Base-by-base conservation (phyloP, 2,888 invertebrate species). In the Drosophila acutilabella region DNA sequence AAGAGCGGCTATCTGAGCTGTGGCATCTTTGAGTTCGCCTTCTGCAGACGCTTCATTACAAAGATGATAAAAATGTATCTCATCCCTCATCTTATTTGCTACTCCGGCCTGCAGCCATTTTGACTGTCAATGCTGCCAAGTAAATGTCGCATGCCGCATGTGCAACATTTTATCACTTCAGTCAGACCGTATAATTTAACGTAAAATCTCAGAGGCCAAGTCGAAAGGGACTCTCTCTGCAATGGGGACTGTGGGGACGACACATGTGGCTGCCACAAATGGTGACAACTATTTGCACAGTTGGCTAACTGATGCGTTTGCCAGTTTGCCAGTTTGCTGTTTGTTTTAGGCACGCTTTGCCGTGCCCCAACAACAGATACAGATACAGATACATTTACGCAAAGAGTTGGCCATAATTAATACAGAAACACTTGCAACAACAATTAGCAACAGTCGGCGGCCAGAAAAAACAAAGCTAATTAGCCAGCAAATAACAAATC, bases 121-220 rank as follows among this genome's bases (percentile, higher is more conserved):
- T 74, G 74, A 73, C 57, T 74, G 74, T 76, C 71, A 66, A 66
- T 76, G 64, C 56, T 64, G 62, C 60, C 74, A 78, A 71, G 71
- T 66, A 76, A 81, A 71, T 86, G 81, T 79, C 79, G 77, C 71
- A 71, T 74, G 82, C 78, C 79, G 61, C 76, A 68, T 78, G 74
- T 70, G 76, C 75, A 75, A 86, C 88, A 90, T 89, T 91, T 90
- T 89, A 89, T 90, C 91, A 90, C 90, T 88, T 89, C 83, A 88
- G 78, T 87, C 91, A 91, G 91, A 92, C 91, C 91, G 90, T 90
- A 88, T 92, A 91, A 91, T 91, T 92, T 90, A 88, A 91, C 91
- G 91, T 90, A 78, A 90, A 91, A 91, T 92, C 81, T 64, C 18
- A 33, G 70, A 74, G 76, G 61, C 77, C 78, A 54, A 13, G 10